Percentiles rank a stretch among this genome's conserved stretches.
Conservation (phyloP, 2,797 vertebrate species). For the Anableps anableps region DNA sequence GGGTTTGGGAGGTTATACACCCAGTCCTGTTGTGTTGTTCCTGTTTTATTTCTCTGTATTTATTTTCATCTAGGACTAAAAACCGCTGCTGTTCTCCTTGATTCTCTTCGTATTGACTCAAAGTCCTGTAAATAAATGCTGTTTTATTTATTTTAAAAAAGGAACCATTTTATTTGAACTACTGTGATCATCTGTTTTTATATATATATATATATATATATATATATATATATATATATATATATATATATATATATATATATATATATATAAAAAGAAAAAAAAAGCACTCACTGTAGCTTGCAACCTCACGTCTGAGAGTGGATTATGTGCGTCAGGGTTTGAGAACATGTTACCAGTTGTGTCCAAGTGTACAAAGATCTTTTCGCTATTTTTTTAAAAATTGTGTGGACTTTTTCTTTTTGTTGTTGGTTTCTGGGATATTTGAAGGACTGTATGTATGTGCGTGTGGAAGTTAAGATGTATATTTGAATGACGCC, state of each 20-base stretch:
- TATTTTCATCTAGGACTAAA: constrained; percentile 45
- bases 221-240: background rate
- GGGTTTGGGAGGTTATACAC: constrained; percentile 28
- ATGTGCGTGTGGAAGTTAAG: constrained; percentile 44
- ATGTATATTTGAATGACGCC: constrained; percentile 74
- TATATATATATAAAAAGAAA: background rate
- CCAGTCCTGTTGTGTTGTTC: constrained; percentile 41
- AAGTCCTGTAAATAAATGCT: constrained; percentile 51
- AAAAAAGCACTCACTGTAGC: constrained; percentile 75
- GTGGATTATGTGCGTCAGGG: constrained; percentile 53
- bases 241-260: background rate
- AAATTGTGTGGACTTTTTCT: constrained; percentile 54
- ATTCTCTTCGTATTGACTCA: constrained; percentile 32
- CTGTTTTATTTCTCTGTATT: constrained; percentile 41
- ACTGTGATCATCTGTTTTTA: constrained; percentile 73
- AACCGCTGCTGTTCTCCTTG: constrained; percentile 59
- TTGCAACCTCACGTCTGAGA: constrained; percentile 57
- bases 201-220: background rate
- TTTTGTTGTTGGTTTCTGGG: constrained; percentile 61
- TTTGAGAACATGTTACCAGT: constrained; percentile 46
- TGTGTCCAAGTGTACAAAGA: constrained; percentile 71
- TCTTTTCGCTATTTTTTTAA: constrained; percentile 78
- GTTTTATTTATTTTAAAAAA: constrained; percentile 71
- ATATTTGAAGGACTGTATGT: constrained; percentile 52
- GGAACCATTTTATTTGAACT: constrained; percentile 73